These are phyloP conservation scores for Centropristis striata DNA, from an alignment of 2,113 vertebrate genomes.

Conservation along the genomic window DNA sequence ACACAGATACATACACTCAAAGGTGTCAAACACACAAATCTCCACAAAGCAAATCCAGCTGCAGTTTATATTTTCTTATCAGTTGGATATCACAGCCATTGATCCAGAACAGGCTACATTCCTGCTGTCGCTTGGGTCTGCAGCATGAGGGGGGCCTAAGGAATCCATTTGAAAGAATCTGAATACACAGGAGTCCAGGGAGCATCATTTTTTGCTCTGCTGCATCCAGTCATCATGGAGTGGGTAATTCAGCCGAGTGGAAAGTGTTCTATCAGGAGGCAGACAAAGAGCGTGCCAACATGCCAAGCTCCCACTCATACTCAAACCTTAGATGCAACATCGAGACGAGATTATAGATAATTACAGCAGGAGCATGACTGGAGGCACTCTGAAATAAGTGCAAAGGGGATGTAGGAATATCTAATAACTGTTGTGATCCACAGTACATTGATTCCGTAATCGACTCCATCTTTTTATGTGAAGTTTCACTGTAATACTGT, in stretches of 20 bases:
- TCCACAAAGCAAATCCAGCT: not conserved
- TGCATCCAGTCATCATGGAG: constrained; percentile 79
- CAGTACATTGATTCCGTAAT: not conserved
- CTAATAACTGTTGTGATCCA: constrained; percentile 33
- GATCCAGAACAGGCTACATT: constrained; percentile 39
- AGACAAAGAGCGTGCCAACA: constrained; percentile 68
- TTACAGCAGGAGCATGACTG: constrained; percentile 29
- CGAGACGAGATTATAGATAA: constrained; percentile 53
- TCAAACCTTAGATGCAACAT: constrained; percentile 45
- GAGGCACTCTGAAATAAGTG: constrained; percentile 1
- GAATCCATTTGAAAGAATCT: constrained; percentile 76
- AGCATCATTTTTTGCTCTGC: constrained; percentile 80
- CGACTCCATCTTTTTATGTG: not conserved
- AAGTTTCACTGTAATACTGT: not conserved
- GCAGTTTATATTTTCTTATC: constrained; percentile 48
- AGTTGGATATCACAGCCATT: constrained; percentile 38
- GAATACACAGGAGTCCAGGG: constrained; percentile 73
- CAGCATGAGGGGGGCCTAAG: constrained; percentile 26
- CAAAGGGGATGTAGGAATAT: constrained; percentile 1
- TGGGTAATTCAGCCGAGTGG: constrained; percentile 76
- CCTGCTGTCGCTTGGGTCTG: not conserved
- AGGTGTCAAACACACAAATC: not conserved
- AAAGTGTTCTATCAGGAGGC: constrained; percentile 78
- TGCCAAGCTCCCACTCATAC: constrained; percentile 40
- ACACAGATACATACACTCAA: not conserved